Percentiles rank a stretch among this genome's conserved stretches.
phyloP scores from a whole-genome alignment of 2,113 vertebrate genomes.

The Forbesichthys agassizii region DNA sequence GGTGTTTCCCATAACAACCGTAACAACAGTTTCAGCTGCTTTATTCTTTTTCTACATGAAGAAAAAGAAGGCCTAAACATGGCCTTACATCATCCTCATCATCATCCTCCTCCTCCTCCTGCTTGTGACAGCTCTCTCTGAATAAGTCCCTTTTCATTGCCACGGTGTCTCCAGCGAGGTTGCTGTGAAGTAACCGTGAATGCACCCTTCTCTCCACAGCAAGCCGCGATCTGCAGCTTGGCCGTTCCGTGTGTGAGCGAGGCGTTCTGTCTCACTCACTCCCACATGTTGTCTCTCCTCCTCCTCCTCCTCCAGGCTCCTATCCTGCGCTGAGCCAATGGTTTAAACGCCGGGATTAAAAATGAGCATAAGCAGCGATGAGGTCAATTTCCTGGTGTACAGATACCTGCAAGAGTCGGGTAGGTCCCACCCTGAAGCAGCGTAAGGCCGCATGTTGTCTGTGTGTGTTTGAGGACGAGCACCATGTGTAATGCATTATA shows the following conservation, averaged over 20 bases:
- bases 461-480: too few relatives aligned
- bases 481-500: too few relatives aligned
- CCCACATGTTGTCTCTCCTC: background rate
- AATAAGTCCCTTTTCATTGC: conserved; percentile 1
- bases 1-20: too few relatives aligned
- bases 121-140: conserved; percentile 4
- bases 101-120: background rate
- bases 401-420: conserved; percentile 99
- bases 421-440: conserved; percentile 54
- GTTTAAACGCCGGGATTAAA: conserved; percentile 97
- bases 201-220: background rate
- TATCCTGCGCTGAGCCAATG: conserved; percentile 96
- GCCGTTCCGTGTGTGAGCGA: background rate
- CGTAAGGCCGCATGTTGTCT: background rate
- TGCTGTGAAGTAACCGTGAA: background rate
- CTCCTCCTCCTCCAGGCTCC: conserved; percentile 76
- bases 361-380: conserved; percentile 99
- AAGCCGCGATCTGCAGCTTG: background rate
- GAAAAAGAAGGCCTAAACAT: too few relatives aligned
- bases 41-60: too few relatives aligned
- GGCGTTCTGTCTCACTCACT: conserved; percentile 18
- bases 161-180: conserved; percentile 6
- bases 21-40: too few relatives aligned
- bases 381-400: conserved; percentile 99
- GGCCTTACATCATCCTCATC: too few relatives aligned